phyloP scores from a whole-genome alignment of 2,797 vertebrate genomes.

The Sorex maritimensis region DNA sequence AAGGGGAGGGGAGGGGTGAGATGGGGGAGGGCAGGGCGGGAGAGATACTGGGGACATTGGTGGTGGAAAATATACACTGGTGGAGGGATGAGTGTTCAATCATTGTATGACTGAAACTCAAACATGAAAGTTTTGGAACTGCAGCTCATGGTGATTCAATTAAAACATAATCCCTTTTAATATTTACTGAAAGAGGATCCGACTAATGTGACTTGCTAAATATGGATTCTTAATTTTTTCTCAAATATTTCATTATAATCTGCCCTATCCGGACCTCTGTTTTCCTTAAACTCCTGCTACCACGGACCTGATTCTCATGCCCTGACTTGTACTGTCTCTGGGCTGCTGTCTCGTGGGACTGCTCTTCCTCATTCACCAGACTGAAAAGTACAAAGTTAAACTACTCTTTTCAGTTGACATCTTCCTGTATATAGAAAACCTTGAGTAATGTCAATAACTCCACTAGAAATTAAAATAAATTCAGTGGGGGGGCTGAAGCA shows the following conservation, averaged over 20 bases:
- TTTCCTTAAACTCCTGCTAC: not conserved
- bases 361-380: not conserved
- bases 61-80: too few species aligned
- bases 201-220: not conserved
- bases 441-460: not conserved
- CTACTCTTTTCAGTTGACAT: not conserved
- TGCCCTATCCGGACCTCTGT: not conserved
- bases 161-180: not conserved
- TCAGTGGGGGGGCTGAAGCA: too few species aligned
- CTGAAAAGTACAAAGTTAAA: not conserved
- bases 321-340: not conserved
- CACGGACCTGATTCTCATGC: not conserved
- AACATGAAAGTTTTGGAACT: too few species aligned
- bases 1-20: too few species aligned
- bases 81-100: too few species aligned
- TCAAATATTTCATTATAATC: not conserved
- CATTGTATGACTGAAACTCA: too few species aligned
- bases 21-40: too few species aligned
- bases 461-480: too few species aligned
- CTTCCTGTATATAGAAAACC: not conserved
- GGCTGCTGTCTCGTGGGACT: not conserved
- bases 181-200: not conserved
- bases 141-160: too few species aligned
- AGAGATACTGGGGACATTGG: too few species aligned
- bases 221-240: not conserved